Percentiles rank a stretch among this genome's conserved stretches.
Conservation (phyloP, 2,113 vertebrate species). For the Lepidothrix coronata region DNA sequence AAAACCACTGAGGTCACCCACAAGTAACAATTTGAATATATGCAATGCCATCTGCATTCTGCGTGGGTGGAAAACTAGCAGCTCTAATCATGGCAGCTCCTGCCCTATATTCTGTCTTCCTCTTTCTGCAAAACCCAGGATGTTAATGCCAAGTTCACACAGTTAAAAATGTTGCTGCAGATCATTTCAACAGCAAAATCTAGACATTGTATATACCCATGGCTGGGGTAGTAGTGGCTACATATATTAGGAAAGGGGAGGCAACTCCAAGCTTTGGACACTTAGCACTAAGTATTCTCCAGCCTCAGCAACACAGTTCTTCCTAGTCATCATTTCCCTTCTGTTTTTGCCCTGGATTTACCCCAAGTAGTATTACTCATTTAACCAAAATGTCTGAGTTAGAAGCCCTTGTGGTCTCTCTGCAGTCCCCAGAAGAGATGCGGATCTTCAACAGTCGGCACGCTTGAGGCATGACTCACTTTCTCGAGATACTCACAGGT, state of each 20-base stretch:
- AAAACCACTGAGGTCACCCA: not conserved
- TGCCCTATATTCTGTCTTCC: not conserved
- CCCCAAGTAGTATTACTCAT: not conserved
- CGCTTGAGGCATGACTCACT: conserved; percentile 36
- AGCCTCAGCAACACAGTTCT: not conserved
- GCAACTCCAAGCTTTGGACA: not conserved
- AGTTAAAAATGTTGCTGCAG: not conserved
- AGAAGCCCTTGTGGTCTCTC: not conserved
- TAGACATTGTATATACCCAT: not conserved
- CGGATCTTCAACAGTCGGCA: not conserved
- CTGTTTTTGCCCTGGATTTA: not conserved
- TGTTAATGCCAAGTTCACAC: not conserved
- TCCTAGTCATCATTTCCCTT: not conserved
- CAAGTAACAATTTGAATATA: not conserved
- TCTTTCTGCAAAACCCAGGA: not conserved
- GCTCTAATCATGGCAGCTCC: not conserved
- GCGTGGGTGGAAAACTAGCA: not conserved
- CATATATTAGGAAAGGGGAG: not conserved
- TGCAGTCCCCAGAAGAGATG: not conserved
- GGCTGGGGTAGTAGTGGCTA: not conserved
- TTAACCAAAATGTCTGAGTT: not conserved
- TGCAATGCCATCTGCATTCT: not conserved
- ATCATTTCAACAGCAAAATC: not conserved
- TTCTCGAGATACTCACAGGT: not conserved
- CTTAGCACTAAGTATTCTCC: not conserved